Percentiles rank a stretch among this genome's conserved stretches.
phyloP scores from a whole-genome alignment of 1,140 invertebrate genomes.

The Danaus melanippus region DNA sequence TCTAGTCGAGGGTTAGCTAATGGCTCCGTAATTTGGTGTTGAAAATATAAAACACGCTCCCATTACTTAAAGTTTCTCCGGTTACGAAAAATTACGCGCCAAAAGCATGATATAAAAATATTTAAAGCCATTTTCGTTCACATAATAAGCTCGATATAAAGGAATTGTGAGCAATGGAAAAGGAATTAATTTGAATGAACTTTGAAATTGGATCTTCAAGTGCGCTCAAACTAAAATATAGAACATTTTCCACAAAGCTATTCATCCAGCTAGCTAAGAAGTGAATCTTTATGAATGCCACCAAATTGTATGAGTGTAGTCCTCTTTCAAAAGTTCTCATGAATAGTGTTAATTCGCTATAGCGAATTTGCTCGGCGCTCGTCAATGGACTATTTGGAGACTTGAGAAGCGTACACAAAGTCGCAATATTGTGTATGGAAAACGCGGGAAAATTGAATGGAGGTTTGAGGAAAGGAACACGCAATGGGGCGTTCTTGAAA shows the following conservation, averaged over 20 bases:
- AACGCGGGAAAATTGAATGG: conserved; percentile 63
- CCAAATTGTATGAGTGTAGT: conserved; percentile 71
- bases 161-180: conserved; percentile 23
- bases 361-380: conserved; percentile 61
- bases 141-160: conserved; percentile 23
- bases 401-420: conserved; percentile 56
- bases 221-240: conserved; percentile 50
- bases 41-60: conserved; percentile 15
- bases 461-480: conserved; percentile 43
- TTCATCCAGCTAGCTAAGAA: conserved; percentile 65
- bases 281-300: conserved; percentile 69
- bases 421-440: conserved; percentile 68
- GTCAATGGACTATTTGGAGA: conserved; percentile 66
- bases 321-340: conserved; percentile 68
- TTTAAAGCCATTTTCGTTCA: conserved; percentile 13
- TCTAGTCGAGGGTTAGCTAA: conserved; percentile 48
- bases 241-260: conserved; percentile 64
- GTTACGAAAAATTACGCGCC: conserved; percentile 13
- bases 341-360: conserved; percentile 69
- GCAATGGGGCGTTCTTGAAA: conserved; percentile 38
- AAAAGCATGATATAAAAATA: conserved; percentile 11
- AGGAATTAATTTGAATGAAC: conserved; percentile 29
- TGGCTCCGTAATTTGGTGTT: conserved; percentile 43
- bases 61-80: conserved; percentile 8
- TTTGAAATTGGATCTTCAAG: conserved; percentile 45